Percentiles rank a stretch among this genome's conserved stretches.
Evolutionary conservation across 2,888 invertebrate genomes (phyloP).

Genomic region (Leptothorax acervorum): DNA sequence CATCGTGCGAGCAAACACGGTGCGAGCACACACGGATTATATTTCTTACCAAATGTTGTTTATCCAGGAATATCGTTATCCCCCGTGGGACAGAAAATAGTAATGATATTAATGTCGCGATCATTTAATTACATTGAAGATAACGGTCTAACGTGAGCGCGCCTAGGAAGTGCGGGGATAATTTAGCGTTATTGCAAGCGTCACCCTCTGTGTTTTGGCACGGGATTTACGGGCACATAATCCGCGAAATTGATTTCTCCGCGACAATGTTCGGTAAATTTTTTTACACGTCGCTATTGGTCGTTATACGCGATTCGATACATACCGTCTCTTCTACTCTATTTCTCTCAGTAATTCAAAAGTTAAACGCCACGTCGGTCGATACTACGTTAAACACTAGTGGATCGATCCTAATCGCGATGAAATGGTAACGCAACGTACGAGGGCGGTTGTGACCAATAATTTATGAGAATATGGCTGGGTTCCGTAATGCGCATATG

Average conservation of each 20-base stretch:
- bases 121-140: conserved; percentile 49
- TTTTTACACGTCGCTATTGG: background rate
- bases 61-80: conserved; percentile 36
- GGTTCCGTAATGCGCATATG: no score
- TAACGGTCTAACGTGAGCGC: conserved; percentile 24
- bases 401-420: conserved; percentile 51
- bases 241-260: background rate
- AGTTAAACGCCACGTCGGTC: conserved; percentile 44
- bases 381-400: conserved; percentile 39
- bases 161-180: background rate
- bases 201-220: background rate
- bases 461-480: conserved; percentile 38
- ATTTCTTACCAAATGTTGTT: conserved; percentile 51
- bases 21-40: conserved; percentile 35
- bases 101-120: conserved; percentile 52
- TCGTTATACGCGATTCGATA: background rate
- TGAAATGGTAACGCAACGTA: conserved; percentile 49
- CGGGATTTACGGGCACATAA: background rate
- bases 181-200: background rate
- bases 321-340: background rate
- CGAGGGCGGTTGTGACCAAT: conserved; percentile 17
- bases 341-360: background rate
- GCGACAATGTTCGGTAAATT: background rate
- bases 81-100: conserved; percentile 41
- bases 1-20: conserved; percentile 8